Base-by-base conservation (phyloP, 1,140 invertebrate genomes). In the Cyrtorhinus lividipennis region DNA sequence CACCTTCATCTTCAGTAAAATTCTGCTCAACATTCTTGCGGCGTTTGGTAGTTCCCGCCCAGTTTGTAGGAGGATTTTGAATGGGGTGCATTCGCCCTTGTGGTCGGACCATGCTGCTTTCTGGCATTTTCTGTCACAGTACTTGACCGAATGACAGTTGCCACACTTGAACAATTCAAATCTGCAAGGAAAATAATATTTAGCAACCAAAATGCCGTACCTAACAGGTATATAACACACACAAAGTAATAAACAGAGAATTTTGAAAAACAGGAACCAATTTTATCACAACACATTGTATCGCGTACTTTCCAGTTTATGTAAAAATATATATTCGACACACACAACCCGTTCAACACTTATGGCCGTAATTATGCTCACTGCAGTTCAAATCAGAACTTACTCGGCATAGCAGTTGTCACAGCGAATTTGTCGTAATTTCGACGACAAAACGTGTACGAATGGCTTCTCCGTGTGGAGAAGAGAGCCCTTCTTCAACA, bases 121-220 rank as follows among this genome's bases (percentile, higher is more conserved):
- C 70, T 92, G 89, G 72, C 88, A 92, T 57, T 69, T 69, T 26
- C 78, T 78, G 61, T 82, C 81, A 70, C 89, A 92, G 66, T 91
- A 92, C 71, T 83, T 79, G 1, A 87, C 84, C 71, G 83, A 88
- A n/a, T 83, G 79, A 71, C 88, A 90, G n/a, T 78, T 83, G 1
- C 84, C 83, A 73, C 88, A 90, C 74, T 85, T 88, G 1, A 79
- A 73, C 3, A 89, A 74, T 68, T 84, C 81, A 1, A 74, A 74
- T 64, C 85, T 87, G 69, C 68, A 79, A 77, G 62, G 67, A 61
- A 64, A 68, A 62, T 1, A 56, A 10, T n/a, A n/a, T n/a, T n/a
- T n/a, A n/a, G n/a, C n/a, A n/a, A n/a, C n/a, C n/a, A n/a, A n/a
- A n/a, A n/a, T n/a, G n/a, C n/a, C n/a, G n/a, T n/a, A n/a, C n/a